Conservation (phyloP, 2,797 vertebrate species). For the Cryptoblepharus egeriae region DNA sequence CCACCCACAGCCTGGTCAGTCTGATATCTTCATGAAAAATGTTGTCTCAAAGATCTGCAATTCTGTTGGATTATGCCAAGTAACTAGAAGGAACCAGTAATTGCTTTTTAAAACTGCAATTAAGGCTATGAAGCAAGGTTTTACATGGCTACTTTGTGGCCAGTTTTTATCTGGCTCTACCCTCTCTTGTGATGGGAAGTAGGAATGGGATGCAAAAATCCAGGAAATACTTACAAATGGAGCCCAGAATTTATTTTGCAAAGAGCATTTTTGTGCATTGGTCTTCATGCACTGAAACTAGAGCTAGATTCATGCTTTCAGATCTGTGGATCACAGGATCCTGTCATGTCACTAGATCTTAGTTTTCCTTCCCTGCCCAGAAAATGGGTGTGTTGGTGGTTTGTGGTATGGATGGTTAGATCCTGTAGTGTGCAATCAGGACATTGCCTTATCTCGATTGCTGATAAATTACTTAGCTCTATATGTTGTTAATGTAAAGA, state of each 20-base stretch:
- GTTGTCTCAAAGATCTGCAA: neutral
- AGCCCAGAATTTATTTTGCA: neutral
- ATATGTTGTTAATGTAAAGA: slow-evolving; percentile 21
- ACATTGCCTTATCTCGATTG: neutral
- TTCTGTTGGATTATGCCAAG: neutral
- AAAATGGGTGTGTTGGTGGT: neutral
- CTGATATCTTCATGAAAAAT: neutral
- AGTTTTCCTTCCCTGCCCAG: neutral
- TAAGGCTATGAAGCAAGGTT: neutral
- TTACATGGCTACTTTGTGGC: neutral
- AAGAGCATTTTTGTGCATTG: neutral
- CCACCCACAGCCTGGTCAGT: too few relatives aligned
- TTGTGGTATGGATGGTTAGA: neutral
- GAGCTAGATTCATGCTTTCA: neutral
- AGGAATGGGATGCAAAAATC: neutral
- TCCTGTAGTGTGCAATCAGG: neutral
- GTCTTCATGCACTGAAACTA: neutral
- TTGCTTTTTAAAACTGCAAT: neutral
- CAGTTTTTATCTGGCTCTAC: neutral
- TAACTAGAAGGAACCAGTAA: neutral
- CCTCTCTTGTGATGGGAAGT: neutral
- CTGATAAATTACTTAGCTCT: neutral
- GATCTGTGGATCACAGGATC: neutral
- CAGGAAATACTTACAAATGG: neutral
- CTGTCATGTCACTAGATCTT: neutral